phyloP scores from a whole-genome alignment of 2,888 invertebrate species.

The Heteromurus nitidus region DNA sequence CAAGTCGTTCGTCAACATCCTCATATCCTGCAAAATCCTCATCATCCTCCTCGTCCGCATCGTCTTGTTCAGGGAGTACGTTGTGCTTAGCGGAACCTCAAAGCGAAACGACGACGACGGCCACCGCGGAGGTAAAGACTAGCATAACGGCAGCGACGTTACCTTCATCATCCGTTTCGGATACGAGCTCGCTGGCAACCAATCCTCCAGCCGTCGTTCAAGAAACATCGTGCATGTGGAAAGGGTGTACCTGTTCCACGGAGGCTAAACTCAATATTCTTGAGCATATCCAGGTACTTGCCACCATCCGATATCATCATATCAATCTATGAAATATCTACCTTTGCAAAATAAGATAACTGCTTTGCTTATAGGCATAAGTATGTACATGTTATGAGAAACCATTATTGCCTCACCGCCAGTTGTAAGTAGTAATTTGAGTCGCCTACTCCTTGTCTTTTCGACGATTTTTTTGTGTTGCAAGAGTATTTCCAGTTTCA shows the following conservation, averaged over 20 bases:
- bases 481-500: too few relatives aligned
- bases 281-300: conserved; percentile 88
- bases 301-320: too few relatives aligned
- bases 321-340: too few relatives aligned
- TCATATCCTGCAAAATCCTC: conserved; percentile 38
- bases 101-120: conserved; percentile 55
- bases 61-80: conserved; percentile 49
- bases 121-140: conserved; percentile 43
- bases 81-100: conserved; percentile 47
- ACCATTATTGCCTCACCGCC: too few relatives aligned
- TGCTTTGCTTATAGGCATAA: too few relatives aligned
- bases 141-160: conserved; percentile 70
- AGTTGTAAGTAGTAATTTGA: too few relatives aligned
- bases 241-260: conserved; percentile 86
- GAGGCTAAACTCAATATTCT: conserved; percentile 88
- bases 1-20: conserved; percentile 61
- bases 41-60: conserved; percentile 65
- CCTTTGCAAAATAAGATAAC: too few relatives aligned
- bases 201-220: conserved; percentile 66
- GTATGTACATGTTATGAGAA: too few relatives aligned
- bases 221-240: conserved; percentile 83
- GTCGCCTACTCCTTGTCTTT: too few relatives aligned
- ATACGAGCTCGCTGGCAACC: conserved; percentile 60
- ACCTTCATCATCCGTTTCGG: conserved; percentile 72
- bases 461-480: too few relatives aligned